Percentiles rank a stretch among this genome's conserved stretches.
Conservation (phyloP, 2,797 vertebrate species). For the Enteromius argenteus region DNA sequence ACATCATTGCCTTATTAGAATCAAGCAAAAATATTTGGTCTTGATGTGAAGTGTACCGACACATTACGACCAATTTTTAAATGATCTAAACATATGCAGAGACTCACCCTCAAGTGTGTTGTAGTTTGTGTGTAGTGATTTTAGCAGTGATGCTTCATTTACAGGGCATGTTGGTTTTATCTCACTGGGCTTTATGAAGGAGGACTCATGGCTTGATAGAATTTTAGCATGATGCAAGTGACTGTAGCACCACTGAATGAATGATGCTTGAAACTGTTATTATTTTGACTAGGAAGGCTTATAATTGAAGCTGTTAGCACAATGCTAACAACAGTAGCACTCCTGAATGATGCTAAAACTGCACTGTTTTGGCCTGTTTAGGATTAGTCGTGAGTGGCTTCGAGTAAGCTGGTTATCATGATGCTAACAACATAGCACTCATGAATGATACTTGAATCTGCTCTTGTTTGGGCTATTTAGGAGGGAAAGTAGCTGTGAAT, state of each 20-base stretch:
- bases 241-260: slow-evolving; percentile 1
- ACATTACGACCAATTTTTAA: background rate
- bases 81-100: background rate
- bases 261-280: background rate
- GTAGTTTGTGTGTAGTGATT: slow-evolving; percentile 18
- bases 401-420: background rate
- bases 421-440: background rate
- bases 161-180: slow-evolving; percentile 32
- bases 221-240: slow-evolving; percentile 27
- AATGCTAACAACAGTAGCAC: background rate
- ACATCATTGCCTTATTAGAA: background rate
- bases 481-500: background rate
- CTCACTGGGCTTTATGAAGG: background rate
- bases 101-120: background rate
- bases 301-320: background rate
- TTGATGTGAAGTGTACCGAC: background rate
- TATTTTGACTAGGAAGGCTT: background rate
- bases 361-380: background rate
- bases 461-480: background rate
- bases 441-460: background rate
- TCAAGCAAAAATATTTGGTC: background rate
- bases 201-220: slow-evolving; percentile 3
- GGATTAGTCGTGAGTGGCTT: background rate
- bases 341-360: slow-evolving; percentile 1
- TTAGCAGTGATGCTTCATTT: slow-evolving; percentile 25